These are phyloP conservation scores for Yasuhikotakia modesta DNA, from an alignment of 2,797 vertebrate genomes.

Conservation along the genomic window DNA sequence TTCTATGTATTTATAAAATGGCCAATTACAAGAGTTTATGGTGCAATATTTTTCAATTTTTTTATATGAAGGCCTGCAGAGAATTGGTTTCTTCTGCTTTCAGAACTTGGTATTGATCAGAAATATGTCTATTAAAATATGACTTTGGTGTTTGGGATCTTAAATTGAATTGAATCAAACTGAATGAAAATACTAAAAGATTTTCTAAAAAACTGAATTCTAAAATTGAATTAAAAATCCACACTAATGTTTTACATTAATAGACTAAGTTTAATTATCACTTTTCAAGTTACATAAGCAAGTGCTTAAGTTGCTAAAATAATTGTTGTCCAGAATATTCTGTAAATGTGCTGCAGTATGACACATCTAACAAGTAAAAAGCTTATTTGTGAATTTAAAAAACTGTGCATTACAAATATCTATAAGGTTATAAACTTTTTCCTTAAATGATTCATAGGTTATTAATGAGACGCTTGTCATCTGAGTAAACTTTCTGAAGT, in stretches of 20 bases:
- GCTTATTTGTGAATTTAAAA: background rate
- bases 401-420: background rate
- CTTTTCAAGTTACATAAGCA: conserved; percentile 36
- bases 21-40: conserved; percentile 47
- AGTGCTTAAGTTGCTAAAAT: conserved; percentile 28
- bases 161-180: background rate
- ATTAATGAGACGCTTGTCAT: background rate
- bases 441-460: background rate
- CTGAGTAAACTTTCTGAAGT: background rate
- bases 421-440: background rate
- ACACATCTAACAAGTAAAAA: background rate
- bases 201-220: no score
- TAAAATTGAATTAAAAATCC: background rate
- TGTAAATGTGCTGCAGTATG: background rate
- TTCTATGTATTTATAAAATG: conserved; percentile 28
- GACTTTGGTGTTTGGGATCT: conserved; percentile 26
- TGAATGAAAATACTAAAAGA: no score
- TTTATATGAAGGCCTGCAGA: conserved; percentile 32
- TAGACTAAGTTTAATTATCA: conserved; percentile 36
- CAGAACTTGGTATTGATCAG: conserved; percentile 34
- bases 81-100: conserved; percentile 40
- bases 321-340: background rate
- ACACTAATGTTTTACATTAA: conserved; percentile 37
- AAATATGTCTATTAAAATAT: conserved; percentile 54
- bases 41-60: conserved; percentile 33